Evolutionary conservation across 1,140 invertebrate species (phyloP).

Genomic region (Arctopsyche grandis): DNA sequence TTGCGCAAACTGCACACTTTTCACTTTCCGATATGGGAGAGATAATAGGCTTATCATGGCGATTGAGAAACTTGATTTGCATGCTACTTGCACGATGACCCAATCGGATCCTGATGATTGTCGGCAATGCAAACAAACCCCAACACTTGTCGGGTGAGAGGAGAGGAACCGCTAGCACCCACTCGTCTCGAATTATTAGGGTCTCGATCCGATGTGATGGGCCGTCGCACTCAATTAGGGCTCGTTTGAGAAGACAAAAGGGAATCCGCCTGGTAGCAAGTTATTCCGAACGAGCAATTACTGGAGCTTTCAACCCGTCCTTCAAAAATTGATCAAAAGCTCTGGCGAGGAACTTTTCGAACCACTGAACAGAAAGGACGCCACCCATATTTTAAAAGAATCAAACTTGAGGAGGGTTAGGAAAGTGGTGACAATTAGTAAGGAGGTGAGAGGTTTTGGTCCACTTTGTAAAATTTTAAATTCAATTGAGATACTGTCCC

Average conservation of each 20-base stretch:
- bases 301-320: conserved; percentile 17
- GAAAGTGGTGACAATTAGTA: neutral
- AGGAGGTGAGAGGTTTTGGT: neutral
- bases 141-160: no score
- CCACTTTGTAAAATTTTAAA: no score
- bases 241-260: conserved; percentile 11
- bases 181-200: neutral
- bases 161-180: neutral
- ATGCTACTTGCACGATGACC: no score
- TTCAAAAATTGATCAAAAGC: conserved; percentile 28
- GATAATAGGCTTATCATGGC: no score
- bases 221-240: conserved; percentile 18
- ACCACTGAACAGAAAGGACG: neutral
- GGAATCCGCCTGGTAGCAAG: neutral
- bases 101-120: no score
- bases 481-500: no score
- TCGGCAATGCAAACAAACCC: no score
- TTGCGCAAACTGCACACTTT: no score
- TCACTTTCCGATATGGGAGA: no score
- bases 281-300: conserved; percentile 2
- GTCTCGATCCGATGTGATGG: neutral
- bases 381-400: neutral
- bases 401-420: neutral
- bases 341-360: neutral
- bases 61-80: no score